Conservation (phyloP, 2,797 vertebrate species). For the Hephaestus fuliginosus region DNA sequence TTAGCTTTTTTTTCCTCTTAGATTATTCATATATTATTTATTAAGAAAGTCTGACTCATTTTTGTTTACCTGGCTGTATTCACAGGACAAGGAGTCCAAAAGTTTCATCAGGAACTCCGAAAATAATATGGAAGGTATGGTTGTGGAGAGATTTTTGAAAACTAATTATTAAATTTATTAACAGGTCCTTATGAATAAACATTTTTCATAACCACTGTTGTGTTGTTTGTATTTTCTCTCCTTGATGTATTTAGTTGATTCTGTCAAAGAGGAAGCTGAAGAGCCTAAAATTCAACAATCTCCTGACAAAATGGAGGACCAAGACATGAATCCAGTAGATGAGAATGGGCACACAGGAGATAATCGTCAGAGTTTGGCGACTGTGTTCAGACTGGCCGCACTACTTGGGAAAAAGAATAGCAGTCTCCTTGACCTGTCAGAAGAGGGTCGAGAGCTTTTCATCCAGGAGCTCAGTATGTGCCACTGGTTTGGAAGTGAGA, state of each 20-base stretch:
- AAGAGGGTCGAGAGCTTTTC: constrained; percentile 78
- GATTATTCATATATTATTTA: neutral
- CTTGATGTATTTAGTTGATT: constrained; percentile 68
- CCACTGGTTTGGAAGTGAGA: constrained; percentile 81
- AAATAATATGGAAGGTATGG: constrained; percentile 83
- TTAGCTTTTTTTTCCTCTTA: neutral
- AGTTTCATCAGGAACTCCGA: constrained; percentile 80
- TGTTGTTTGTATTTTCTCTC: neutral
- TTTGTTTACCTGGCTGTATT: constrained; percentile 20
- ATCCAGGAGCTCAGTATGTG: constrained; percentile 83
- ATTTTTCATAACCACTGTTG: constrained; percentile 21
- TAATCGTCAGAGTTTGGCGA: constrained; percentile 78
- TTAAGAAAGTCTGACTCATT: neutral
- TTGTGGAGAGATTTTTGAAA: neutral
- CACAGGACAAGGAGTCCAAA: constrained; percentile 88
- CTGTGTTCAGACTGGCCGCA: constrained; percentile 82
- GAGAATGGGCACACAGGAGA: constrained; percentile 83
- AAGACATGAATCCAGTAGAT: constrained; percentile 71
- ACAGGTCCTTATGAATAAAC: neutral
- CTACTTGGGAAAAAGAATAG: constrained; percentile 79
- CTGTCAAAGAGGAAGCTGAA: constrained; percentile 67
- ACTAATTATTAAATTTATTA: neutral
- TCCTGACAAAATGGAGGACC: constrained; percentile 69
- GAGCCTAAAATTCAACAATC: constrained; percentile 63
- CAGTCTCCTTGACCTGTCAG: constrained; percentile 72